phyloP scores from a whole-genome alignment of 2,797 vertebrate species.

The Tarsius wallacei region DNA sequence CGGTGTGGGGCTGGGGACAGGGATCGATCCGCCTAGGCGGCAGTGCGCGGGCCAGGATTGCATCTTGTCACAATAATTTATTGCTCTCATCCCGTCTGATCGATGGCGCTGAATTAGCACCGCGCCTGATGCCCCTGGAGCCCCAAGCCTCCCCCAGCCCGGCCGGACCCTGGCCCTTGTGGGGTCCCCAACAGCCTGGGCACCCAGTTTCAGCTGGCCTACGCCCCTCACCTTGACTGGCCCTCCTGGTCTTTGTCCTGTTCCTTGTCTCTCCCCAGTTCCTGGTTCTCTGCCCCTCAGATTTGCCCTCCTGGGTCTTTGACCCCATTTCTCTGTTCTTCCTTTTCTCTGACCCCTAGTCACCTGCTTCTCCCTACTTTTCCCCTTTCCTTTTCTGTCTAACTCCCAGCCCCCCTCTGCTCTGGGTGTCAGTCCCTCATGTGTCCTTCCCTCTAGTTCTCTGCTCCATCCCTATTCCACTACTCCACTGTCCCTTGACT shows the following conservation, averaged over 20 bases:
- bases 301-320: not conserved
- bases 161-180: conserved; percentile 62
- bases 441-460: not conserved
- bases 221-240: not conserved
- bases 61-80: conserved; percentile 99
- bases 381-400: not conserved
- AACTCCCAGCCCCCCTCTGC: not conserved
- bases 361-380: not conserved
- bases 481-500: too few relatives aligned
- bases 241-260: not conserved
- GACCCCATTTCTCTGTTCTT: not conserved
- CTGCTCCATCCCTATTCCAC: not conserved
- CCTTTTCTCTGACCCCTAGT: not conserved
- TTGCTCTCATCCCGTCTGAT: conserved; percentile 99
- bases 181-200: not conserved
- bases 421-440: not conserved
- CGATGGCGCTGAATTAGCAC: conserved; percentile 99
- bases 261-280: not conserved
- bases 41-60: conserved; percentile 97
- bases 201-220: not conserved
- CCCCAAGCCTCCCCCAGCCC: conserved; percentile 77
- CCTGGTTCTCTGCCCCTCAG: not conserved
- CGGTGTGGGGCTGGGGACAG: conserved; percentile 86
- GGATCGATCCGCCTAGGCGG: conserved; percentile 96
- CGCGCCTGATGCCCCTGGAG: conserved; percentile 89